These are phyloP conservation scores for Monodelphis domestica DNA, from an alignment of 2,797 vertebrate genomes.

Conservation along the genomic window DNA sequence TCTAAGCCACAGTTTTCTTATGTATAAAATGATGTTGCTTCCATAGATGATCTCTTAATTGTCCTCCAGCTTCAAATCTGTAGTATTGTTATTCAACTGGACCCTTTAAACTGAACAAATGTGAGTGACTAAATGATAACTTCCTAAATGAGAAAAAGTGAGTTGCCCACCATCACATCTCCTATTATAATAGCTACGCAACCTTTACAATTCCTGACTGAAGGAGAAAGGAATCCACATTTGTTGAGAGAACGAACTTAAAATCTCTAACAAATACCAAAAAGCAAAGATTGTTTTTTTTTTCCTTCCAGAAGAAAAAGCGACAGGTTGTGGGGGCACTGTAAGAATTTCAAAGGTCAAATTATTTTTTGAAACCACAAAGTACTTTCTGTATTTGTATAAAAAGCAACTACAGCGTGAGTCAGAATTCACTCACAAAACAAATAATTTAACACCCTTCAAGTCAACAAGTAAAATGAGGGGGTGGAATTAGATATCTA, in stretches of 20 bases:
- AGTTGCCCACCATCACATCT: not conserved
- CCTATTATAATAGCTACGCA: not conserved
- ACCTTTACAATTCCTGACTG: not conserved
- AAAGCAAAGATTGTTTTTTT: not conserved
- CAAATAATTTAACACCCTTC: conserved; percentile 36
- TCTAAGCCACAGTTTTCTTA: not conserved
- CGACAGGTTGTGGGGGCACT: not conserved
- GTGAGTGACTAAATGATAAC: not conserved
- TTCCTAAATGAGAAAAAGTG: not conserved
- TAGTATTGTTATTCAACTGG: not conserved
- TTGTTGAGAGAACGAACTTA: not conserved
- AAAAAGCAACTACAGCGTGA: not conserved
- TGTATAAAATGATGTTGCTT: not conserved
- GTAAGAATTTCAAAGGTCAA: not conserved
- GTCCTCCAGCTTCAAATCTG: not conserved
- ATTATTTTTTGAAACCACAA: not conserved
- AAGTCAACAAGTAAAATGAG: conserved; percentile 30
- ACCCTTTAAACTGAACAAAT: not conserved
- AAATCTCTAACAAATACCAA: not conserved
- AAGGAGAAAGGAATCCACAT: not conserved
- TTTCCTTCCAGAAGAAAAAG: not conserved
- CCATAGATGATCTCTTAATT: not conserved
- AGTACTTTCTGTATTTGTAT: not conserved
- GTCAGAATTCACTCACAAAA: conserved; percentile 33
- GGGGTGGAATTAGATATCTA: not conserved